Conservation (phyloP, 2,797 vertebrate genomes). For the Sparidentex hasta region DNA sequence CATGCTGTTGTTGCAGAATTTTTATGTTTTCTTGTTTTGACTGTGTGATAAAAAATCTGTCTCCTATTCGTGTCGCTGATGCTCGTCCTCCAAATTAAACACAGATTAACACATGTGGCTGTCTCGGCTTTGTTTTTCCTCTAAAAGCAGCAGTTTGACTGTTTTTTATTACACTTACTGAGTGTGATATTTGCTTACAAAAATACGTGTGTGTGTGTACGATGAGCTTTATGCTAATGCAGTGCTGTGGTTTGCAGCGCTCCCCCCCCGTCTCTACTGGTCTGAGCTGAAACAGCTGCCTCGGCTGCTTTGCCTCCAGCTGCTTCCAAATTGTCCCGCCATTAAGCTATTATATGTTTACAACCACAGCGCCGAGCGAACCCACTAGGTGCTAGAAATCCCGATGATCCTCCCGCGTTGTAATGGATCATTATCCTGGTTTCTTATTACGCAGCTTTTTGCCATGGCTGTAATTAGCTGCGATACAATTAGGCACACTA, state of each 20-base stretch:
- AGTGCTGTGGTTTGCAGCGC: conserved; percentile 48
- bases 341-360: conserved; percentile 94
- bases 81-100: conserved; percentile 45
- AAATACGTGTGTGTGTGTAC: conserved; percentile 28
- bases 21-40: conserved; percentile 39
- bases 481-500: conserved; percentile 56
- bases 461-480: conserved; percentile 52
- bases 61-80: conserved; percentile 11
- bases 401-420: conserved; percentile 63
- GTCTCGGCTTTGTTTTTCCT: neutral
- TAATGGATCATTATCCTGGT: conserved; percentile 71
- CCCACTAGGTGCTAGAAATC: conserved; percentile 80
- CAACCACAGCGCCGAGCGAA: conserved; percentile 82
- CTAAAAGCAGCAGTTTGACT: conserved; percentile 10
- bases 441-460: conserved; percentile 69
- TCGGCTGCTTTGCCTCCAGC: conserved; percentile 87
- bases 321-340: conserved; percentile 91
- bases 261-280: conserved; percentile 16
- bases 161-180: conserved; percentile 27
- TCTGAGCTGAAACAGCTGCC: conserved; percentile 89
- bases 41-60: conserved; percentile 28
- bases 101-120: conserved; percentile 27
- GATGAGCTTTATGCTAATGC: conserved; percentile 62
- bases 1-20: conserved; percentile 29
- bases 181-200: conserved; percentile 34